Evolutionary conservation across 2,888 invertebrate genomes (phyloP).

Genomic region (Volucella inanis): DNA sequence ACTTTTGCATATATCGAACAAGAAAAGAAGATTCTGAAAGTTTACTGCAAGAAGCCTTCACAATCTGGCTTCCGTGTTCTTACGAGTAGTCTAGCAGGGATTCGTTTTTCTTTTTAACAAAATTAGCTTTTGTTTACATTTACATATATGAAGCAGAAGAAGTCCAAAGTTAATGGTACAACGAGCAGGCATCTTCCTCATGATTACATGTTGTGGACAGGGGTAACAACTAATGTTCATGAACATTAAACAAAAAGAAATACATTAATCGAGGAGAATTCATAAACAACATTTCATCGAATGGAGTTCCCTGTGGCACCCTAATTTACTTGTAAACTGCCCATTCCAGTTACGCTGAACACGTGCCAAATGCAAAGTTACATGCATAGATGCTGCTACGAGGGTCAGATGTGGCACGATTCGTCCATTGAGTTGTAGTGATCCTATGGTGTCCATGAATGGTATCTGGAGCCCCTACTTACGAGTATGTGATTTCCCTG

Average conservation of each 20-base stretch:
- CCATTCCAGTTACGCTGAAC: constrained; percentile 52
- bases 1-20: too few species aligned
- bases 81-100: not conserved
- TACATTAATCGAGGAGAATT: constrained; percentile 51
- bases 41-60: too few species aligned
- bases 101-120: constrained; percentile 12
- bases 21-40: too few species aligned
- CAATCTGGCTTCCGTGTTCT: constrained; percentile 14
- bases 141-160: constrained; percentile 25
- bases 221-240: constrained; percentile 54
- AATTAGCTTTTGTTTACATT: constrained; percentile 63
- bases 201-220: constrained; percentile 3
- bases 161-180: constrained; percentile 60
- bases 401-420: constrained; percentile 72
- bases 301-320: constrained; percentile 66
- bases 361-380: constrained; percentile 58
- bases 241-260: constrained; percentile 64
- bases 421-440: constrained; percentile 40
- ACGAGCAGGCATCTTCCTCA: constrained; percentile 35
- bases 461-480: constrained; percentile 10
- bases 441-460: constrained; percentile 24
- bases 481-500: too few species aligned
- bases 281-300: constrained; percentile 64
- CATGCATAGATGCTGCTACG: constrained; percentile 12
- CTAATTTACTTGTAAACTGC: constrained; percentile 27